Evolutionary conservation across 2,113 vertebrate genomes (phyloP).

Genomic region (Vidua chalybeata): DNA sequence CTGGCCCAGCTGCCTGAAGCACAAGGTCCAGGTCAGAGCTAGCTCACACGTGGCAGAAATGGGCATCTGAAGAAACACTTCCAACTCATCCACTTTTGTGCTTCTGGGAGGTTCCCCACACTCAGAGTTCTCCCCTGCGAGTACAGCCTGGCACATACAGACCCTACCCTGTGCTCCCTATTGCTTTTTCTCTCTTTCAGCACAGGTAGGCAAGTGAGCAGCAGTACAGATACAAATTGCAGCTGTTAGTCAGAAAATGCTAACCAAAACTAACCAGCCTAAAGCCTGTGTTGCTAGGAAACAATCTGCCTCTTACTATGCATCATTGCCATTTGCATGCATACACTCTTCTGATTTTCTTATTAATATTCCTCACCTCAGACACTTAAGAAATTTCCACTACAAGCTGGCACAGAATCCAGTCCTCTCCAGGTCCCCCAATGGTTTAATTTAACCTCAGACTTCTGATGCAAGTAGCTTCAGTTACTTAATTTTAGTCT

Average conservation of each 20-base stretch:
- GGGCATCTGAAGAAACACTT: neutral
- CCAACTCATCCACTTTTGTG: neutral
- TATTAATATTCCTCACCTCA: conserved; percentile 26
- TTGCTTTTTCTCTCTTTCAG: neutral
- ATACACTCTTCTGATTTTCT: neutral
- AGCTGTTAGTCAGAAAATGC: conserved; percentile 37
- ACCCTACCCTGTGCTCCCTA: neutral
- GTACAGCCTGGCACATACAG: neutral
- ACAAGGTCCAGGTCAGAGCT: neutral
- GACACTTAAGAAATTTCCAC: neutral
- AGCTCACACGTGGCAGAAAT: neutral
- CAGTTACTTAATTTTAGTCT: neutral
- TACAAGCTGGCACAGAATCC: neutral
- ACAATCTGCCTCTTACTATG: conserved; percentile 22
- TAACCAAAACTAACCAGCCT: conserved; percentile 32
- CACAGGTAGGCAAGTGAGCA: neutral
- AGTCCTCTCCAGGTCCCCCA: neutral
- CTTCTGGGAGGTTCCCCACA: neutral
- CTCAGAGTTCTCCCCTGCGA: neutral
- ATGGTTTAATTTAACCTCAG: neutral
- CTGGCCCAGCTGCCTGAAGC: neutral
- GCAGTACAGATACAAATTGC: neutral
- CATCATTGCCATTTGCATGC: neutral
- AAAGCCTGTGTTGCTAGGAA: conserved; percentile 54
- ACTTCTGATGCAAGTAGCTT: neutral